A percentile compares a stretch with the other conserved stretches of the same genome.
phyloP scores from a whole-genome alignment of 2,797 vertebrate genomes.

The Oophaga sylvatica region DNA sequence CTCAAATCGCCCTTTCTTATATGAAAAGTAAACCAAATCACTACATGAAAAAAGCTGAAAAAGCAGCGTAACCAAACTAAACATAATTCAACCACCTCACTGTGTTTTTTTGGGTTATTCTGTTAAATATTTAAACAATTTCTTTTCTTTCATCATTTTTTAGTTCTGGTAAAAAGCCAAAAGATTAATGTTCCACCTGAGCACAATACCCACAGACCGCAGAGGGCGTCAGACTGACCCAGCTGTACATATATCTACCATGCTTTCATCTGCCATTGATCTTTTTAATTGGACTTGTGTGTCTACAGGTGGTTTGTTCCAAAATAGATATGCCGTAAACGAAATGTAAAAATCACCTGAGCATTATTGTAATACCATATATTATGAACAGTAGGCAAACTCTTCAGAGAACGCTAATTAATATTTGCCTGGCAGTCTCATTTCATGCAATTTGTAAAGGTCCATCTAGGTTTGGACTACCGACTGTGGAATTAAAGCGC shows the following conservation, averaged over 20 bases:
- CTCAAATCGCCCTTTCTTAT: neutral
- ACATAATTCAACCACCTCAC: neutral
- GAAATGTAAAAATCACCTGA: slow-evolving; percentile 24
- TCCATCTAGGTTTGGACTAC: slow-evolving; percentile 10
- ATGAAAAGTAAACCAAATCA: neutral
- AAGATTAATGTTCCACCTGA: slow-evolving; percentile 31
- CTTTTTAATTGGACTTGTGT: slow-evolving; percentile 32
- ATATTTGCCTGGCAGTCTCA: slow-evolving; percentile 13
- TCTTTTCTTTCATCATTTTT: slow-evolving; percentile 12
- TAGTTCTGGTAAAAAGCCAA: slow-evolving; percentile 20
- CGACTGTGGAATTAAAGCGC: neutral
- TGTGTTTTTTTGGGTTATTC: neutral
- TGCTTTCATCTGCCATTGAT: slow-evolving; percentile 32
- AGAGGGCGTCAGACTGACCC: slow-evolving; percentile 9
- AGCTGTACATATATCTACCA: neutral
- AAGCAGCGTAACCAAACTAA: neutral
- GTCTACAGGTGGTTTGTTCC: slow-evolving; percentile 27
- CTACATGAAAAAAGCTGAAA: neutral
- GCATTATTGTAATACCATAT: slow-evolving; percentile 13
- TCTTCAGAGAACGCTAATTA: slow-evolving; percentile 23
- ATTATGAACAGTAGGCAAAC: slow-evolving; percentile 14
- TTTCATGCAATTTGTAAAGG: slow-evolving; percentile 35
- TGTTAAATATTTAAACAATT: neutral
- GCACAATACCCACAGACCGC: neutral
- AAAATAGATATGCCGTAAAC: slow-evolving; percentile 22